Evolutionary conservation across 1,140 invertebrate genomes (phyloP).

Genomic region (Thalassaphorura encarpata): DNA sequence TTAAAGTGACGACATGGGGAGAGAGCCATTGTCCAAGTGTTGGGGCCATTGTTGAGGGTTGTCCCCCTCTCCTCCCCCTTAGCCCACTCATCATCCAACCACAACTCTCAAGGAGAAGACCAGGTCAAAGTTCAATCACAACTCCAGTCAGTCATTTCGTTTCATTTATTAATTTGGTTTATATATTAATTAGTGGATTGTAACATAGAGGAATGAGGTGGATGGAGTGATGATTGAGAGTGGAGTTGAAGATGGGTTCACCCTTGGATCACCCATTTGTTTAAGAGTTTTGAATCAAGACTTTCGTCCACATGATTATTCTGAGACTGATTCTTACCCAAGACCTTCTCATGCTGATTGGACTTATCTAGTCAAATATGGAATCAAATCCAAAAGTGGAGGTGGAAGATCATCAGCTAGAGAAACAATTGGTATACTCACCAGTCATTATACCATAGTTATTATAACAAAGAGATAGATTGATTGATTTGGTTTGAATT

Average conservation of each 20-base stretch:
- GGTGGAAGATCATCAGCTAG: not conserved
- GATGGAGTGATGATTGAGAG: not conserved
- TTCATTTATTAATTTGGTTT: no score
- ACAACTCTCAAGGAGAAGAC: not conserved
- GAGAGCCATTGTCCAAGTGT: not conserved
- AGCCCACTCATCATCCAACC: not conserved
- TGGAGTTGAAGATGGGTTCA: not conserved
- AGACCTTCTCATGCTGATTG: constrained; percentile 1
- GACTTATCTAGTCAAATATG: not conserved
- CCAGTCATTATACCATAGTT: no score
- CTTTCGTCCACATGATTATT: not conserved
- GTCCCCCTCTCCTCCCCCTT: not conserved
- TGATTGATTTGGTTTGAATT: no score
- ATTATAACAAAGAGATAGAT: no score
- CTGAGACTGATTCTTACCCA: not conserved
- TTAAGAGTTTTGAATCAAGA: not conserved
- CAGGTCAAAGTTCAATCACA: not conserved
- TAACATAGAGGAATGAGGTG: not conserved
- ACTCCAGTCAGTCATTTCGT: no score
- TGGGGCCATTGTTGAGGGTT: not conserved
- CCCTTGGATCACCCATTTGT: not conserved
- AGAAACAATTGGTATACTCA: constrained; percentile 6
- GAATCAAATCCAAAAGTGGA: not conserved
- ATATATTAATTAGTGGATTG: no score
- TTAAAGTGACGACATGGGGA: not conserved